phyloP scores from a whole-genome alignment of 2,888 invertebrate species.

The Dicycla oo region DNA sequence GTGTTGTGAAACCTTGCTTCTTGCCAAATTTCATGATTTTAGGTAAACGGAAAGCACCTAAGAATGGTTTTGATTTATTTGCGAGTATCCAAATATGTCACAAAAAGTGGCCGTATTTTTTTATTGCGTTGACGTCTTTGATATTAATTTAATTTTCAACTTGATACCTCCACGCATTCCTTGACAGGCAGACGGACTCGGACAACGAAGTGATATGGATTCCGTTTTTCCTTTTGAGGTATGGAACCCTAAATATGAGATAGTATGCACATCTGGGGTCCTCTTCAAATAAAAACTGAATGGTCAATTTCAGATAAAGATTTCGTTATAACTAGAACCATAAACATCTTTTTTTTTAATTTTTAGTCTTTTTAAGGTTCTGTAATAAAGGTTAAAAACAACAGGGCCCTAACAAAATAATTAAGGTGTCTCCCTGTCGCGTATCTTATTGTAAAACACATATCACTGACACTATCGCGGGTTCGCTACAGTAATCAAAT shows the following conservation, averaged over 20 bases:
- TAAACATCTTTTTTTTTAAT: not conserved
- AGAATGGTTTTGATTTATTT: not conserved
- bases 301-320: too few relatives aligned
- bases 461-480: not conserved
- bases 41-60: not conserved
- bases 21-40: too few relatives aligned
- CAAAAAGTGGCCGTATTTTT: too few relatives aligned
- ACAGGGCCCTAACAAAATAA: not conserved
- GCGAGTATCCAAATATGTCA: not conserved
- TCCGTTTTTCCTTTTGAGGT: not conserved
- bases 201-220: not conserved
- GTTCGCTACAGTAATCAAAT: not conserved
- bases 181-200: not conserved
- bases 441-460: not conserved
- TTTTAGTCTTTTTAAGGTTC: too few relatives aligned
- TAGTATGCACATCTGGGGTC: not conserved
- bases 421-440: not conserved
- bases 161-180: too few relatives aligned
- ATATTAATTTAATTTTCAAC: too few relatives aligned
- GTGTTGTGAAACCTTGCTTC: not conserved
- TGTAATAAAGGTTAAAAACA: too few relatives aligned
- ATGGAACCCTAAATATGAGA: not conserved
- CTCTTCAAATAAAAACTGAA: not conserved
- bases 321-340: not conserved
- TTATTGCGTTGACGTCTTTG: too few relatives aligned